A percentile compares a stretch with the other conserved stretches of the same genome.
Conservation (phyloP, 2,797 vertebrate genomes). For the Cygnus olor region DNA sequence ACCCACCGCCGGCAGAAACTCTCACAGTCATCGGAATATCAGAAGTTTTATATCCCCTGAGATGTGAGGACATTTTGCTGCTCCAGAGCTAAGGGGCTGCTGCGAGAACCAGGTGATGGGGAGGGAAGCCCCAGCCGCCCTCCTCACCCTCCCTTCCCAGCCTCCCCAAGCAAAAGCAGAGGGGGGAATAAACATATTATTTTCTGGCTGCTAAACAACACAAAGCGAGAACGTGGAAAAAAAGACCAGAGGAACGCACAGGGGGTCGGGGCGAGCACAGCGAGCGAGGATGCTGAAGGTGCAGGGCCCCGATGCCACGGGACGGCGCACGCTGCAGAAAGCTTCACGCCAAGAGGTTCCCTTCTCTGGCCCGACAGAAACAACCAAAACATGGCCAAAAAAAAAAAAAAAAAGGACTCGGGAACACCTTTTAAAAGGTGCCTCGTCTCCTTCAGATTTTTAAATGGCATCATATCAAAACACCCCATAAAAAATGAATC, state of each 20-base stretch:
- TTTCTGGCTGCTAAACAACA: neutral
- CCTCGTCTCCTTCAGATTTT: neutral
- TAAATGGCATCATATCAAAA: conserved; percentile 12
- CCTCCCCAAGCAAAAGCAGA: neutral
- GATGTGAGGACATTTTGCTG: rapidly evolving
- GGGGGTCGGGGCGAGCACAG: neutral
- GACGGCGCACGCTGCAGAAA: neutral
- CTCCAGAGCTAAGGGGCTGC: neutral
- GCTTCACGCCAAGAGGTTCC: neutral
- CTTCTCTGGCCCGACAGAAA: neutral
- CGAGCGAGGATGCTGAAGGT: neutral
- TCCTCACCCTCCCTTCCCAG: neutral
- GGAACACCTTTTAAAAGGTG: neutral
- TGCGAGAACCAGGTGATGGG: neutral
- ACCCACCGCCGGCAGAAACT: neutral
- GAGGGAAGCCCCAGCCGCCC: neutral
- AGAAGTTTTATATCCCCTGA: neutral
- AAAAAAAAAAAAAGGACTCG: neutral
- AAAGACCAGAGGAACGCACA: neutral
- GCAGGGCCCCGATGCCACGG: neutral
- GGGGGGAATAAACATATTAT: rapidly evolving
- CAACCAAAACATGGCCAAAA: neutral
- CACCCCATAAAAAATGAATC: conserved; percentile 20
- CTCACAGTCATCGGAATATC: rapidly evolving
- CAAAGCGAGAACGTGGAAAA: neutral